Conservation (phyloP, 1,140 invertebrate genomes). For the Cherax destructor region DNA sequence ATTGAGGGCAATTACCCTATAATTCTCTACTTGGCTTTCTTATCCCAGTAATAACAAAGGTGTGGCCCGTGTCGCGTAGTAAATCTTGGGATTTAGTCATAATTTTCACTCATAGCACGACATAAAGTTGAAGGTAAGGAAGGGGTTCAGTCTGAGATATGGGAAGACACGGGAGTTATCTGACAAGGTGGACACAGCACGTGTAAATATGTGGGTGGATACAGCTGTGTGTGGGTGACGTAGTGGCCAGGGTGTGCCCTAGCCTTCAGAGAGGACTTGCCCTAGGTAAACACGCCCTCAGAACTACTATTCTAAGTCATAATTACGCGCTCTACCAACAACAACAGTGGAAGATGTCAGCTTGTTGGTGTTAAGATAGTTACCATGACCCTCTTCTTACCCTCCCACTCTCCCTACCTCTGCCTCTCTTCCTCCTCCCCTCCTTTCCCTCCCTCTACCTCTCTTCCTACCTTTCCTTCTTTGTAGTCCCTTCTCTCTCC, state of each 20-base stretch:
- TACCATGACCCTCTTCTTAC: too few species aligned
- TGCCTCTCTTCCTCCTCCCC: background rate
- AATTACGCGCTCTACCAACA: too few species aligned
- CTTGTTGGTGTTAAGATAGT: too few species aligned
- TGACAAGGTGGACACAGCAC: background rate
- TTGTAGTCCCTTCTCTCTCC: background rate
- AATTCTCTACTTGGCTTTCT: slow-evolving; percentile 45
- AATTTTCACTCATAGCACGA: background rate
- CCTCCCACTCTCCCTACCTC: background rate
- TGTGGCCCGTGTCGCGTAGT: background rate
- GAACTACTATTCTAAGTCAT: too few species aligned
- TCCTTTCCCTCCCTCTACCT: background rate
- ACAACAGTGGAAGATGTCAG: too few species aligned
- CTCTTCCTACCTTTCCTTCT: background rate
- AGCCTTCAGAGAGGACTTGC: too few species aligned
- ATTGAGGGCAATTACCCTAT: slow-evolving; percentile 51
- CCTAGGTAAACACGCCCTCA: too few species aligned
- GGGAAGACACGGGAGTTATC: background rate
- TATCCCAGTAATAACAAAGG: slow-evolving; percentile 46
- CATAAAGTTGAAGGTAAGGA: background rate
- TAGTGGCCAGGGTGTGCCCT: too few species aligned
- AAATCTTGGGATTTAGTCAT: slow-evolving; percentile 12
- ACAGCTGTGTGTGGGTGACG: too few species aligned
- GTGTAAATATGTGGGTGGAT: background rate
- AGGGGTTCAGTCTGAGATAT: background rate